Conservation (phyloP, 2,888 invertebrate species). For the Monochamus alternatus region DNA sequence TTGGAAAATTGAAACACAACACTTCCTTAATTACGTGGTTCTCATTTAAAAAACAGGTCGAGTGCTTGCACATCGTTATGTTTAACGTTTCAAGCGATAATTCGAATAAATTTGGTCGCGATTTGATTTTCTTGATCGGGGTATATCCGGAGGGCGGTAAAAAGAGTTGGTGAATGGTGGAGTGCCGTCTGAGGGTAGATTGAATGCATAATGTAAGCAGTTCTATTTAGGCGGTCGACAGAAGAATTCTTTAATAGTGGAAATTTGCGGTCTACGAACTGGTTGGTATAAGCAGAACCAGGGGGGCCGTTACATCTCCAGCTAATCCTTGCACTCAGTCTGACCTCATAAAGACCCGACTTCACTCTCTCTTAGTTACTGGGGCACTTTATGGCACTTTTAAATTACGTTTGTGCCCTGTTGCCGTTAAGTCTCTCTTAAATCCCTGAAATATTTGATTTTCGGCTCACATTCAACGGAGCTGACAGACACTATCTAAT, state of each 20-base stretch:
- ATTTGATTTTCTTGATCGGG: too few species aligned
- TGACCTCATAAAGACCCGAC: slow-evolving; percentile 54
- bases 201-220: neutral
- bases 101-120: too few species aligned
- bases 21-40: too few species aligned
- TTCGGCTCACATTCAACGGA: neutral
- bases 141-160: too few species aligned
- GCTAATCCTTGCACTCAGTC: slow-evolving; percentile 55
- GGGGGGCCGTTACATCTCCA: slow-evolving; percentile 52
- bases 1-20: too few species aligned
- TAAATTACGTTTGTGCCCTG: slow-evolving; percentile 45
- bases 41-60: too few species aligned
- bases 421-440: neutral
- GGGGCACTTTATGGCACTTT: slow-evolving; percentile 50
- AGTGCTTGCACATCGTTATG: too few species aligned
- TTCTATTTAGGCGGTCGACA: slow-evolving; percentile 42
- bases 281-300: slow-evolving; percentile 49
- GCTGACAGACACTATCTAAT: too few species aligned
- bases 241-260: slow-evolving; percentile 45
- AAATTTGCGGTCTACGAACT: slow-evolving; percentile 47
- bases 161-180: too few species aligned
- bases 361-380: slow-evolving; percentile 53
- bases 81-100: too few species aligned
- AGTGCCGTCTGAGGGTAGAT: neutral
- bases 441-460: slow-evolving; percentile 12